Evolutionary conservation across 2,888 invertebrate species (phyloP), one percentile per base, ranked within the genome.

Genomic region (Lasioglossum zephyrum): DNA sequence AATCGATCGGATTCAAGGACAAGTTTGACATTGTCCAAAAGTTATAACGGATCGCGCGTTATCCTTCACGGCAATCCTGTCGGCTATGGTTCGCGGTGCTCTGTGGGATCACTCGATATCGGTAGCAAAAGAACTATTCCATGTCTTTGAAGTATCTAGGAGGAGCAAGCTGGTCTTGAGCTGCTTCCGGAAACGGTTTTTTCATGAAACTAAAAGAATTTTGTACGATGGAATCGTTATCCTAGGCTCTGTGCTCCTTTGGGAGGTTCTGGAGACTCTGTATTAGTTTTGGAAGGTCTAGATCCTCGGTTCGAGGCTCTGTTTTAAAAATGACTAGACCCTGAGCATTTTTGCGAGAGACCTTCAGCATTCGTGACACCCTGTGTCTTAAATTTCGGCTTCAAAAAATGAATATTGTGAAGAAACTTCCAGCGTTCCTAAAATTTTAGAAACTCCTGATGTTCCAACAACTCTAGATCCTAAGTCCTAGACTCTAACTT

Each of bases 21-120:
- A 98, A 98, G 96, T 98, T 98, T 95, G 98, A 98, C 95, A 98
- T 99, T 95, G 98, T 99, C 91, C 98, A 98, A 95, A 98, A 98
- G 96, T 97, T 98, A 95, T 98, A 97, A 96, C 86, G 74, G 31
- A 36, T 63, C 36, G 31, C 53, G 13, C 16, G 41, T 69, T 69
- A 36, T 11, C 11, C 57, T 31, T 18, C 16, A 77, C 73, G 76
- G 69, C 77, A 60, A 60, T 72, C 57, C 73, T 47, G 57, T 78
- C 70, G 69, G 60, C 66, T 76, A 70, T 57, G 63, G 63, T 73
- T 49, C 77, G 79, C 86, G 87, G 77, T 87, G 77, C 79, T 86
- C n/a, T n/a, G 31, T 66, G 47, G 44, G 47, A 44, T 78, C 69
- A 3, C 41, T 69, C 73, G 80, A 22, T 72, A 18, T 41, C 53